phyloP scores from a whole-genome alignment of 2,113 vertebrate species.

The Talpa occidentalis region DNA sequence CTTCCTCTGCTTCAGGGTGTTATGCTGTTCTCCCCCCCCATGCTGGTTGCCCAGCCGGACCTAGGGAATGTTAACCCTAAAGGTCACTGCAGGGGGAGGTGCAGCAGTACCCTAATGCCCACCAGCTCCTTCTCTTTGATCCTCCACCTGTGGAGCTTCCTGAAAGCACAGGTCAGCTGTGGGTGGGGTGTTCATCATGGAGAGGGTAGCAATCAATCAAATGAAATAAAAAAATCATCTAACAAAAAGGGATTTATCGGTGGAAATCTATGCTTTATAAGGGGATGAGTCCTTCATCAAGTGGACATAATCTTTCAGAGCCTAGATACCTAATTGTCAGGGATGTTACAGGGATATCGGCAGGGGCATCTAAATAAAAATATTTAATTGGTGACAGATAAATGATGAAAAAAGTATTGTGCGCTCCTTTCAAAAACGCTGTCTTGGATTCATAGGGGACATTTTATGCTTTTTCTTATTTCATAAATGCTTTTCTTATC shows the following conservation, averaged over 20 bases:
- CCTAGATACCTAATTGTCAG: not conserved
- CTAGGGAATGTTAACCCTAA: too few relatives aligned
- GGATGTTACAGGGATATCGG: too few relatives aligned
- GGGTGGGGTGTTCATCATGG: not conserved
- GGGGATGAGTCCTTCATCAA: not conserved
- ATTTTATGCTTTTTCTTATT: constrained; percentile 37
- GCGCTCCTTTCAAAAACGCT: constrained; percentile 41
- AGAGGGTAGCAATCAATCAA: not conserved
- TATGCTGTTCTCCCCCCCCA: too few relatives aligned
- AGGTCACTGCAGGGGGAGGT: too few relatives aligned
- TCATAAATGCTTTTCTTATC: constrained; percentile 26
- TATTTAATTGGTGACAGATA: not conserved
- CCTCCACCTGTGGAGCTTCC: not conserved
- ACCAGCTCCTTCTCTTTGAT: not conserved
- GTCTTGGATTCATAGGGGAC: not conserved
- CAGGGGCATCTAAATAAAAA: too few relatives aligned
- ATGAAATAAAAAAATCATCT: not conserved
- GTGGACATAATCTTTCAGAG: not conserved
- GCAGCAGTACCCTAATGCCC: not conserved
- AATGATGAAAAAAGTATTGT: not conserved
- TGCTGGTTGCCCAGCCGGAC: too few relatives aligned
- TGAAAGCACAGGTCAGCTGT: not conserved
- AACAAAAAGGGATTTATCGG: not conserved
- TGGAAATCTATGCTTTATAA: not conserved
- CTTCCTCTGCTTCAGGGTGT: too few relatives aligned